phyloP scores from a whole-genome alignment of 2,888 invertebrate species.

The Aporophyla lueneburgensis region DNA sequence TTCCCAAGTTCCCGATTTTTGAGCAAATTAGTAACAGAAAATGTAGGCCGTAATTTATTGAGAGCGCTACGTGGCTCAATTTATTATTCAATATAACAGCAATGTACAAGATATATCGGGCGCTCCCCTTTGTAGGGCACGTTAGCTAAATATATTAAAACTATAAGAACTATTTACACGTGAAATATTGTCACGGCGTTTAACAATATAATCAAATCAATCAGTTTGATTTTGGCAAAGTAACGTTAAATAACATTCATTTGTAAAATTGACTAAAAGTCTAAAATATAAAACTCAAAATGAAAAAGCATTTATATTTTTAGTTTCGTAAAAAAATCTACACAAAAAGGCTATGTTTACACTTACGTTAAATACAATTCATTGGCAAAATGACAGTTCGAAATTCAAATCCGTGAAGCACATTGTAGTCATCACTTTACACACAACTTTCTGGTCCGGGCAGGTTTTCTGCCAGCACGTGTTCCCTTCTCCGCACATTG shows the following conservation, averaged over 20 bases:
- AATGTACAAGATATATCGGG: constrained; percentile 52
- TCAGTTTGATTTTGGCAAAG: constrained; percentile 60
- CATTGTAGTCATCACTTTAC: constrained; percentile 78
- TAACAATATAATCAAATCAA: constrained; percentile 48
- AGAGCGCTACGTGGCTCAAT: constrained; percentile 44
- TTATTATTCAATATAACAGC: constrained; percentile 49
- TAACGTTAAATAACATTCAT: constrained; percentile 46
- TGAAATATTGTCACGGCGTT: constrained; percentile 67
- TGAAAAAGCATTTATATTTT: constrained; percentile 11
- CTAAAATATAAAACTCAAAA: constrained; percentile 10
- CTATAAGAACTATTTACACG: constrained; percentile 62
- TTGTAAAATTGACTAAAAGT: constrained; percentile 32
- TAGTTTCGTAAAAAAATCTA: constrained; percentile 65
- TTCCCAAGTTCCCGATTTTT: constrained; percentile 62
- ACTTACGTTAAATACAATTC: constrained; percentile 69
- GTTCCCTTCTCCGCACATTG: constrained; percentile 92
- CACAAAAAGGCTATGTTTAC: constrained; percentile 29
- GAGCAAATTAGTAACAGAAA: constrained; percentile 68
- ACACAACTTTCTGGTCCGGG: constrained; percentile 97
- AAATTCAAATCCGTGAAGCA: constrained; percentile 65
- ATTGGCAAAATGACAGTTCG: constrained; percentile 62
- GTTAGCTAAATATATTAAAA: constrained; percentile 43
- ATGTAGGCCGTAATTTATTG: constrained; percentile 62
- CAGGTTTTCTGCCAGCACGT: constrained; percentile 95
- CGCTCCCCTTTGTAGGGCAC: constrained; percentile 29